Evolutionary conservation across 2,113 vertebrate genomes (phyloP).

Genomic region (Miniopterus natalensis): DNA sequence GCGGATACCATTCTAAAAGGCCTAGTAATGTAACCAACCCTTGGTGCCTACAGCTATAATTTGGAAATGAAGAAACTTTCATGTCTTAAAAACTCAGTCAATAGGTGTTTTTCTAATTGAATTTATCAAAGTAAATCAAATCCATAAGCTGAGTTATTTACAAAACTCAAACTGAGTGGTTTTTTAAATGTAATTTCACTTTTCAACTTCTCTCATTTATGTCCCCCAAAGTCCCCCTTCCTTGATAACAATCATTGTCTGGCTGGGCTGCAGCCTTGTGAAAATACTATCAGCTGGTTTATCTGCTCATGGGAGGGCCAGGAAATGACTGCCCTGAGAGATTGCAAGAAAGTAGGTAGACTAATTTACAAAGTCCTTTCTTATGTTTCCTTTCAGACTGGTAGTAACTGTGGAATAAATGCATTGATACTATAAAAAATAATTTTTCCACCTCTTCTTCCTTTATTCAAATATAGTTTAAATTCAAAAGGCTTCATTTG

Average conservation of each 20-base stretch:
- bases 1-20: background rate
- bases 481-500: constrained; percentile 2
- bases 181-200: constrained; percentile 55
- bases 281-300: background rate
- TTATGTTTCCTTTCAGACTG: background rate
- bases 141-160: background rate
- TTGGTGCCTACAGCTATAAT: background rate
- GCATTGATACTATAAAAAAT: background rate
- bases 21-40: background rate
- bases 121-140: constrained; percentile 43
- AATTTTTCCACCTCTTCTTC: background rate
- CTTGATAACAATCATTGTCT: background rate
- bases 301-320: background rate
- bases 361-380: background rate
- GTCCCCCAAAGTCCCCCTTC: background rate
- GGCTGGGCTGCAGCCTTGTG: background rate
- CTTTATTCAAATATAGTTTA: constrained; percentile 2
- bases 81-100: constrained; percentile 50
- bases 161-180: constrained; percentile 19
- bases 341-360: background rate
- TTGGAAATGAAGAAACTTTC: constrained; percentile 31
- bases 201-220: background rate
- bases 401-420: background rate
- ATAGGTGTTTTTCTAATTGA: background rate
- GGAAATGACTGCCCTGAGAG: background rate